Conservation (phyloP, 2,113 vertebrate genomes). For the Scalopus aquaticus region DNA sequence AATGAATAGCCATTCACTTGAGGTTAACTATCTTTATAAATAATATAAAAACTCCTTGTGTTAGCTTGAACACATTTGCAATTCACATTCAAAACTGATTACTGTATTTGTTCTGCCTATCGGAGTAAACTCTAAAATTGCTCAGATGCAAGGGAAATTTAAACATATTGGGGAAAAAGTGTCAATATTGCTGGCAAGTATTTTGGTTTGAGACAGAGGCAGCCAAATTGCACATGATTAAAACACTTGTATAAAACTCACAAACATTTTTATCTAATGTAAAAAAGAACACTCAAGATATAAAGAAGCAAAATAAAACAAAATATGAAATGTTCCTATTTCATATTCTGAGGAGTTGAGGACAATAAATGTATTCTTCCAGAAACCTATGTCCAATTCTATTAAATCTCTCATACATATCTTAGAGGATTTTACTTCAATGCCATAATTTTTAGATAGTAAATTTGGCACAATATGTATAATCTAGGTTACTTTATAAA, state of each 20-base stretch:
- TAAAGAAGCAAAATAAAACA: background rate
- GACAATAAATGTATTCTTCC: background rate
- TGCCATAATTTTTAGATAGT: too few species aligned
- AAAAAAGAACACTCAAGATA: background rate
- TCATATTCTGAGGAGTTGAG: background rate
- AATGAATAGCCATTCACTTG: background rate
- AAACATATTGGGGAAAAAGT: background rate
- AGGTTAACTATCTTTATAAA: conserved; percentile 27
- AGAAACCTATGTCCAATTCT: background rate
- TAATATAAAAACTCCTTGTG: conserved; percentile 13
- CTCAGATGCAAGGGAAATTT: conserved; percentile 12
- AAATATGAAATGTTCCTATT: background rate
- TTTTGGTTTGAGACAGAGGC: conserved; percentile 7
- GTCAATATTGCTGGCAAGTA: background rate
- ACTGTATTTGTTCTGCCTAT: conserved; percentile 44
- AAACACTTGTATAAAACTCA: background rate
- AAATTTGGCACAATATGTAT: background rate
- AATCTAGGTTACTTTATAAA: background rate
- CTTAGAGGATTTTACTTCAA: background rate
- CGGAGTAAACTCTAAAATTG: conserved; percentile 40
- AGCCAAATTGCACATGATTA: background rate
- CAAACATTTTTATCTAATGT: background rate
- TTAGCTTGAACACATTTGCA: conserved; percentile 17
- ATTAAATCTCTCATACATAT: background rate
- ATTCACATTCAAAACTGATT: conserved; percentile 50